Conservation (phyloP, 2,113 vertebrate species). For the Mellivora capensis region DNA sequence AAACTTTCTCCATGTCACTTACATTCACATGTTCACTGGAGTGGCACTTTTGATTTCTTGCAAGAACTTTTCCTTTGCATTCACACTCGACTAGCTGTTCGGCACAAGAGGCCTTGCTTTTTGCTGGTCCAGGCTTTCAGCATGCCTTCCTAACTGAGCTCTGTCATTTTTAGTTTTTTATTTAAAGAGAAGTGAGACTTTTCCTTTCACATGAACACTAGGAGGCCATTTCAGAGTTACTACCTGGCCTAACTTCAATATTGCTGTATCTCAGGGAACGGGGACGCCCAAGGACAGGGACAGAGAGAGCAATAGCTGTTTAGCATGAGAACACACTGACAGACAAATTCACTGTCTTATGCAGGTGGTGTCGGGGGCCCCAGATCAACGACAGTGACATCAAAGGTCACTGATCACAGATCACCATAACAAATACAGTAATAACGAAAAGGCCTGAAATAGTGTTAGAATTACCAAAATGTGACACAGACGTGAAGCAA, state of each 20-base stretch:
- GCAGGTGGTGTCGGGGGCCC: not conserved
- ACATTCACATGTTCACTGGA: not conserved
- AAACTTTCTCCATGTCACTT: not conserved
- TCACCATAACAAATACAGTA: not conserved
- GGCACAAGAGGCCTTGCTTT: not conserved
- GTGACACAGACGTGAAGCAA: not conserved
- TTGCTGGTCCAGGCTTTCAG: not conserved
- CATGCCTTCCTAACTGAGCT: not conserved
- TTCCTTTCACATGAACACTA: not conserved
- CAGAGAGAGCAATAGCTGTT: not conserved
- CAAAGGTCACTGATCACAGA: not conserved
- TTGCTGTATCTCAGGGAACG: not conserved
- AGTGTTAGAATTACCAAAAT: not conserved
- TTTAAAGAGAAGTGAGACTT: not conserved
- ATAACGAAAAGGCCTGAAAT: not conserved
- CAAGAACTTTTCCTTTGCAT: not conserved
- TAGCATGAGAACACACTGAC: not conserved
- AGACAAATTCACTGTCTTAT: not conserved
- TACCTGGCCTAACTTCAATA: not conserved
- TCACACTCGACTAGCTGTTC: not conserved
- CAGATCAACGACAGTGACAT: not conserved
- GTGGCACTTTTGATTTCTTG: not conserved
- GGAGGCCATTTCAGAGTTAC: not conserved
- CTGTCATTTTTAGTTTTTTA: not conserved
- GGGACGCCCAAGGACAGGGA: not conserved